phyloP scores from a whole-genome alignment of 2,888 invertebrate species.

The Notocelia uddmanniana region DNA sequence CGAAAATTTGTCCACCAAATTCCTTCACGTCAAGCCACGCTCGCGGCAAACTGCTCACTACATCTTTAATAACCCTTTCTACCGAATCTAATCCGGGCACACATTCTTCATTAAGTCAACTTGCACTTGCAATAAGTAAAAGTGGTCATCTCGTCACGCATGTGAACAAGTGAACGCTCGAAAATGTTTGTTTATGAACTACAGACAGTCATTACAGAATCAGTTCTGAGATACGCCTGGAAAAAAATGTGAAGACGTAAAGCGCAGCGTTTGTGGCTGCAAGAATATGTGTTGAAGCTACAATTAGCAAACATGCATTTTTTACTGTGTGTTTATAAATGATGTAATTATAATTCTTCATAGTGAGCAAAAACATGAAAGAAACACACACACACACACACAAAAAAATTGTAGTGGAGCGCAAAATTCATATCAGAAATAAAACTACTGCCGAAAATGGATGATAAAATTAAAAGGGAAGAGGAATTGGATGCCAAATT shows the following conservation, averaged over 20 bases:
- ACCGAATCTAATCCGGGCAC: slow-evolving; percentile 12
- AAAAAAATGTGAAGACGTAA: slow-evolving; percentile 10
- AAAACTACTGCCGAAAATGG: too few species aligned
- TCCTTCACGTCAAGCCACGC: neutral
- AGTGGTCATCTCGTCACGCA: slow-evolving; percentile 42
- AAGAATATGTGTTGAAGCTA: slow-evolving; percentile 11
- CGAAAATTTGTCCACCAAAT: neutral
- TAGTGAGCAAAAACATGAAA: neutral
- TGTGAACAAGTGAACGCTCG: slow-evolving; percentile 36
- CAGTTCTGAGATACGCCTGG: slow-evolving; percentile 11
- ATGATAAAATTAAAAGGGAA: too few species aligned
- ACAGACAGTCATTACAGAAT: slow-evolving; percentile 7
- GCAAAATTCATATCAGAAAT: too few species aligned
- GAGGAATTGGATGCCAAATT: too few species aligned
- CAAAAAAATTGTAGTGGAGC: too few species aligned
- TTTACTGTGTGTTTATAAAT: neutral
- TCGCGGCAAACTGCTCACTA: neutral
- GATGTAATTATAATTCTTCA: neutral
- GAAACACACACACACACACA: neutral
- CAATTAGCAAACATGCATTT: neutral
- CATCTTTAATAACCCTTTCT: slow-evolving; percentile 11
- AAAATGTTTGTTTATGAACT: slow-evolving; percentile 21
- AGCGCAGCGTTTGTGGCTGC: neutral
- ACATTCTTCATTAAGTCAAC: slow-evolving; percentile 15
- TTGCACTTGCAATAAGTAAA: slow-evolving; percentile 39